Conservation (phyloP, 1,140 invertebrate genomes). For the Drosophila orena region DNA sequence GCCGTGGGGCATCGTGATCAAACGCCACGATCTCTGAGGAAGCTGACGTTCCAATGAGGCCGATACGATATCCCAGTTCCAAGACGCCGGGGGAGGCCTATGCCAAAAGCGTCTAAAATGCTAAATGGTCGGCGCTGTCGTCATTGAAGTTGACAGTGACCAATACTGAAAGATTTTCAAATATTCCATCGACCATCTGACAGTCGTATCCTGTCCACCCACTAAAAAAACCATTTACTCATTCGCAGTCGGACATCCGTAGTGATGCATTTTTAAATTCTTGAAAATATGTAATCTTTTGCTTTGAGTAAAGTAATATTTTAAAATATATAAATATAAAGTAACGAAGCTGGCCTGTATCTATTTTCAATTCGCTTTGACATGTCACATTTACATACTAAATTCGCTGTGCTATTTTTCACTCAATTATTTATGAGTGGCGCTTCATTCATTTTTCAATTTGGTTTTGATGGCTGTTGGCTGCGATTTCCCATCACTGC, state of each 20-base stretch:
- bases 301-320: neutral
- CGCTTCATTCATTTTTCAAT: conserved; percentile 33
- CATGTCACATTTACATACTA: conserved; percentile 7
- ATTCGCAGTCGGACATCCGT: neutral
- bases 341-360: neutral
- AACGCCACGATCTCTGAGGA: conserved; percentile 67
- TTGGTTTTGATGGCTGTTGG: conserved; percentile 8
- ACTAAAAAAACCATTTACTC: conserved; percentile 13
- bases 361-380: conserved; percentile 5
- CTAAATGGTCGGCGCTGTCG: conserved; percentile 28
- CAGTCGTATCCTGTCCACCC: conserved; percentile 33
- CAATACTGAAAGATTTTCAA: conserved; percentile 11
- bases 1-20: conserved; percentile 70
- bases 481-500: conserved; percentile 45
- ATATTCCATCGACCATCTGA: conserved; percentile 45
- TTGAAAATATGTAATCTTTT: no score
- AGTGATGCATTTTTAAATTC: no score
- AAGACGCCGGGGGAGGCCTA: conserved; percentile 22
- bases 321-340: neutral
- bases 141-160: conserved; percentile 46
- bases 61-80: conserved; percentile 25
- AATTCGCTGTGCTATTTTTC: conserved; percentile 59
- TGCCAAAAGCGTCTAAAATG: conserved; percentile 25
- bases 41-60: conserved; percentile 56
- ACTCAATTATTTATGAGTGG: conserved; percentile 62